Percentiles rank a stretch among this genome's conserved stretches.
Evolutionary conservation across 2,113 vertebrate genomes (phyloP).

Genomic region (Pluvianellus socialis): DNA sequence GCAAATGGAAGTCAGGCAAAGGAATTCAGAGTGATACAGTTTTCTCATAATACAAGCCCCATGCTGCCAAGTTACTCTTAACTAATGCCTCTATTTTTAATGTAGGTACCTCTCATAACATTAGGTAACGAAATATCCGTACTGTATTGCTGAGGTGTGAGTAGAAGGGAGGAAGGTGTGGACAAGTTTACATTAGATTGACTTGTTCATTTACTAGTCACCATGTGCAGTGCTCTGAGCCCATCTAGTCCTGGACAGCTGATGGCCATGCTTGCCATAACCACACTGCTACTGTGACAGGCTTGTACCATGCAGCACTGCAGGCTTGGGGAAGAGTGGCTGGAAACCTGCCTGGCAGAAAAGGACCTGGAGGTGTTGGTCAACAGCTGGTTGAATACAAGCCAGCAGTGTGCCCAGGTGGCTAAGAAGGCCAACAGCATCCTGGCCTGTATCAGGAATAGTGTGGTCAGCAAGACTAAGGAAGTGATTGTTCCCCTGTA

Average conservation of each 20-base stretch:
- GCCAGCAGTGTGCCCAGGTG: too few species aligned
- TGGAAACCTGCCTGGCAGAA: too few species aligned
- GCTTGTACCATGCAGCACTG: too few species aligned
- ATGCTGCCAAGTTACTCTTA: not conserved
- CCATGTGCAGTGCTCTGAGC: not conserved
- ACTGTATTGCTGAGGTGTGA: not conserved
- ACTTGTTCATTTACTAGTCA: not conserved
- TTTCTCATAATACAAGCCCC: not conserved
- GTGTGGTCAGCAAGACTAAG: too few species aligned
- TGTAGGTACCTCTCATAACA: not conserved
- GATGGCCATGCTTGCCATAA: not conserved
- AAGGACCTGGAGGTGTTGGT: too few species aligned
- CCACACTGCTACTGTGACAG: not conserved
- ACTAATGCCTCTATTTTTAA: not conserved
- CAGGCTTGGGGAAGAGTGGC: too few species aligned
- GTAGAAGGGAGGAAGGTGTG: not conserved
- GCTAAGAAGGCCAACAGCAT: too few species aligned
- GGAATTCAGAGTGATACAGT: not conserved
- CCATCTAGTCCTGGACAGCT: not conserved
- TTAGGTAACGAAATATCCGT: not conserved
- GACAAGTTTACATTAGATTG: not conserved
- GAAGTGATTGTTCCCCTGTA: too few species aligned
- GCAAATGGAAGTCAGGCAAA: not conserved
- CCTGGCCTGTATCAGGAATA: too few species aligned
- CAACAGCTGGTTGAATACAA: too few species aligned